Conservation (phyloP, 2,888 invertebrate genomes). For the Capitulum mitella region DNA sequence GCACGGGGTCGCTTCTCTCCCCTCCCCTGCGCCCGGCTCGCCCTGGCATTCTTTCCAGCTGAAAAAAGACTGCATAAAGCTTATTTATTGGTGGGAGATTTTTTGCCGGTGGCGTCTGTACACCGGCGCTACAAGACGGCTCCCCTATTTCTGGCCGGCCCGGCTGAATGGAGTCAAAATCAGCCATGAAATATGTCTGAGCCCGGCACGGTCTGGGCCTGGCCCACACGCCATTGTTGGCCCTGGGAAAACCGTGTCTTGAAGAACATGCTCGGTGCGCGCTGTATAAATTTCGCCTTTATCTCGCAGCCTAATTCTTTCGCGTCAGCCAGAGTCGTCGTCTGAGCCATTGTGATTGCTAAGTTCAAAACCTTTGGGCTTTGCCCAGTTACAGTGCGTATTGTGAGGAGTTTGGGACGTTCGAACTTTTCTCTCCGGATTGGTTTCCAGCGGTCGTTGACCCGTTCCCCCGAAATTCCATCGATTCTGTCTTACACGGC, state of each 20-base stretch:
- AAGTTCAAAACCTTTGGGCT: not conserved
- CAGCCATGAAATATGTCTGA: constrained; percentile 22
- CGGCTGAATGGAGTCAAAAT: constrained; percentile 21
- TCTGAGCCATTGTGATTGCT: not conserved
- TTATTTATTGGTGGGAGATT: constrained; percentile 21
- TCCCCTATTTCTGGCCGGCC: not conserved
- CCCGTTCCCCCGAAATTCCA: not conserved
- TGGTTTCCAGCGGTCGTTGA: not conserved
- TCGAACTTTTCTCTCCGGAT: not conserved
- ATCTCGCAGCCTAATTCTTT: not conserved
- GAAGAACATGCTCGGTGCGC: constrained; percentile 3
- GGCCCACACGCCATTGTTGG: not conserved
- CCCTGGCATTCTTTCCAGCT: not conserved
- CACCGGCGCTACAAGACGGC: not conserved
- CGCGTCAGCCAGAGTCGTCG: not conserved
- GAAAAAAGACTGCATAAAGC: constrained; percentile 21
- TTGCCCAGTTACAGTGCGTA: not conserved
- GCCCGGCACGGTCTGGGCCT: not conserved
- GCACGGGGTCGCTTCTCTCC: not conserved
- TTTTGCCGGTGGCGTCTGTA: not conserved
- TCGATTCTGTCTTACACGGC: not conserved
- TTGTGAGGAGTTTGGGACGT: not conserved
- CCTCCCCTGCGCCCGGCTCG: not conserved
- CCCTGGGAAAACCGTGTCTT: constrained; percentile 10
- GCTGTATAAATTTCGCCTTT: constrained; percentile 3